phyloP scores from a whole-genome alignment of 2,797 vertebrate genomes.

The Manis pentadactyla region DNA sequence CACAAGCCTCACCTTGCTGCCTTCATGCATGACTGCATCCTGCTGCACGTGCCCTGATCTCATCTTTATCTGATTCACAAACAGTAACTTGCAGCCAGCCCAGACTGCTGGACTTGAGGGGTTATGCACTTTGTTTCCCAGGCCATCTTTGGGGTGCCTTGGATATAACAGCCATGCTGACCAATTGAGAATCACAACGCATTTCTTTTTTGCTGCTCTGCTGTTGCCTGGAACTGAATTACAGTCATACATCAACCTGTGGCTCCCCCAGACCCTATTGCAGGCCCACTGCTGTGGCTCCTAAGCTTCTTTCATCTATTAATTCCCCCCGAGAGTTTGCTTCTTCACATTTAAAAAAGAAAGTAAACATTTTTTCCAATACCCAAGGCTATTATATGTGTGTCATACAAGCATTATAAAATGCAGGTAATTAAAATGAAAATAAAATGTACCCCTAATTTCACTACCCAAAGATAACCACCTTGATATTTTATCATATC shows the following conservation, averaged over 20 bases:
- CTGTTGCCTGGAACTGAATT: neutral
- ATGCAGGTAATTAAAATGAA: neutral
- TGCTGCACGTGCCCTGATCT: neutral
- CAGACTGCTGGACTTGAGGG: neutral
- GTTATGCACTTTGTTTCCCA: conserved; percentile 45
- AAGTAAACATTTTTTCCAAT: neutral
- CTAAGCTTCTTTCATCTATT: neutral
- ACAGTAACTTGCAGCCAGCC: neutral
- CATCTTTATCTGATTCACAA: conserved; percentile 39
- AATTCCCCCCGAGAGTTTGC: neutral
- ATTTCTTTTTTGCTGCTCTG: neutral
- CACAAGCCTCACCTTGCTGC: neutral
- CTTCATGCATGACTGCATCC: neutral
- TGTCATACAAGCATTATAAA: neutral
- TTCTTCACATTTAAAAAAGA: conserved; percentile 9
- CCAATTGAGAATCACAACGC: neutral
- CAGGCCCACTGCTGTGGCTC: rapidly evolving
- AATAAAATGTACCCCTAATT: neutral
- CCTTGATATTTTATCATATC: neutral
- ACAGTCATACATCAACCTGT: neutral
- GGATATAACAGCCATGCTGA: neutral
- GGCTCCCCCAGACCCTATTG: neutral
- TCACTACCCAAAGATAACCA: neutral
- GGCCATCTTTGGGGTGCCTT: conserved; percentile 35
- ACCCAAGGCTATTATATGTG: neutral